Percentiles rank a stretch among this genome's conserved stretches.
These are phyloP conservation scores for Puntigrus tetrazona DNA, from an alignment of 2,113 vertebrate species.

Conservation along the genomic window DNA sequence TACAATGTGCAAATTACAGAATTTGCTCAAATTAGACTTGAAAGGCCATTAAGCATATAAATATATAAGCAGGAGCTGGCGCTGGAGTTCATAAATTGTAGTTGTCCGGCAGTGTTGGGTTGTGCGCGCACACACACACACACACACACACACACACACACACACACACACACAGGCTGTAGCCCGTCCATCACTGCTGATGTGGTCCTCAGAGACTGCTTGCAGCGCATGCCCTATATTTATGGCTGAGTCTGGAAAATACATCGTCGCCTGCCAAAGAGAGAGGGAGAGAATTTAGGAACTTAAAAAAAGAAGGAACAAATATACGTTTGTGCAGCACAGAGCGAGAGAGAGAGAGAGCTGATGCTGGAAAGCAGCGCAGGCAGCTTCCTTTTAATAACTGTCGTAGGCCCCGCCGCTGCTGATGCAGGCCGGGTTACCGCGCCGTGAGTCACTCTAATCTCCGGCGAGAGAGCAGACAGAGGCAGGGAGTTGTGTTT, in stretches of 20 bases:
- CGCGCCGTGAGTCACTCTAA: slow-evolving; percentile 27
- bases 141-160: slow-evolving; percentile 34
- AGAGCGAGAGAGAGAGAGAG: slow-evolving; percentile 9
- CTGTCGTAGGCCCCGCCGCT: slow-evolving; percentile 34
- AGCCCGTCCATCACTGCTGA: slow-evolving; percentile 47
- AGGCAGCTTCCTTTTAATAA: slow-evolving; percentile 43
- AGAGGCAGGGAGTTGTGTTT: slow-evolving; percentile 25
- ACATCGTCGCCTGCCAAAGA: slow-evolving; percentile 45
- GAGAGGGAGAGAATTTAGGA: slow-evolving; percentile 17
- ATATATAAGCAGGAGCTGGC: slow-evolving; percentile 32
- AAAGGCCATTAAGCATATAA: slow-evolving; percentile 48
- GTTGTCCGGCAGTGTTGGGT: not conserved
- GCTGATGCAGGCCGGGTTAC: slow-evolving; percentile 25
- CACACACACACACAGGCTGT: not conserved
- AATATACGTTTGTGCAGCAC: not conserved
- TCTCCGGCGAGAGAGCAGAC: slow-evolving; percentile 12
- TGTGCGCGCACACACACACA: slow-evolving; percentile 38
- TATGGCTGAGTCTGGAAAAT: slow-evolving; percentile 51
- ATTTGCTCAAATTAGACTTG: slow-evolving; percentile 48
- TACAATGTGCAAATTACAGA: slow-evolving; percentile 44
- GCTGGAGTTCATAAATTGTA: slow-evolving; percentile 37
- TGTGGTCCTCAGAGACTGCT: slow-evolving; percentile 41
- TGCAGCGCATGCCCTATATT: slow-evolving; percentile 51
- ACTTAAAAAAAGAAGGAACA: slow-evolving; percentile 35
- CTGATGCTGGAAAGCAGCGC: slow-evolving; percentile 6